phyloP scores from a whole-genome alignment of 1,140 invertebrate genomes.

The Apis laboriosa region DNA sequence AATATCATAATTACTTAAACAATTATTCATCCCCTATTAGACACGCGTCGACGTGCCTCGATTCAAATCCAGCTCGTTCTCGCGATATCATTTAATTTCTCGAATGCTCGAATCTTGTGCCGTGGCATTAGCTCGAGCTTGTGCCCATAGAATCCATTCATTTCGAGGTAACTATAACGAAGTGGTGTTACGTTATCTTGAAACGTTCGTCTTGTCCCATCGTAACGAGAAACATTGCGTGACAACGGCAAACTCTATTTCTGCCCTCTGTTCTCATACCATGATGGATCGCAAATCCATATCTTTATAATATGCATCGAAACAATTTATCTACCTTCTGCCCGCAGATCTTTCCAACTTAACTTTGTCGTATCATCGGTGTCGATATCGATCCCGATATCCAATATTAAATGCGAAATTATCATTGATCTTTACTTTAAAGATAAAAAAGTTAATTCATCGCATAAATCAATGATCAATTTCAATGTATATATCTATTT shows the following conservation, averaged over 20 bases:
- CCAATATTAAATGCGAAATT: too few species aligned
- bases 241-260: conserved; percentile 16
- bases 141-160: neutral
- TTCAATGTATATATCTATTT: too few species aligned
- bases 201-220: conserved; percentile 7
- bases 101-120: neutral
- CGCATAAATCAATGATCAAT: too few species aligned
- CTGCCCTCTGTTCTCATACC: neutral
- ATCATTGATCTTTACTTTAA: too few species aligned
- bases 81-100: neutral
- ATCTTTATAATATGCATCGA: neutral
- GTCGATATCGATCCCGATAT: too few species aligned
- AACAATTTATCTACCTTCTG: conserved; percentile 8
- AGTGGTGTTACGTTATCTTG: conserved; percentile 15
- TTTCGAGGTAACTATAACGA: neutral
- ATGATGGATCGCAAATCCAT: neutral
- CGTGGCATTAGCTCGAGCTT: neutral
- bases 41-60: neutral
- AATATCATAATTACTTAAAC: too few species aligned
- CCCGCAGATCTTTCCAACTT: neutral
- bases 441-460: too few species aligned
- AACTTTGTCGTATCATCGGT: neutral
- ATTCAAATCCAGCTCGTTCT: neutral
- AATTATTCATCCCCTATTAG: neutral
- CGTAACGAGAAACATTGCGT: conserved; percentile 10